Evolutionary conservation across 2,797 vertebrate genomes (phyloP).

Genomic region (Mastacembelus armatus): DNA sequence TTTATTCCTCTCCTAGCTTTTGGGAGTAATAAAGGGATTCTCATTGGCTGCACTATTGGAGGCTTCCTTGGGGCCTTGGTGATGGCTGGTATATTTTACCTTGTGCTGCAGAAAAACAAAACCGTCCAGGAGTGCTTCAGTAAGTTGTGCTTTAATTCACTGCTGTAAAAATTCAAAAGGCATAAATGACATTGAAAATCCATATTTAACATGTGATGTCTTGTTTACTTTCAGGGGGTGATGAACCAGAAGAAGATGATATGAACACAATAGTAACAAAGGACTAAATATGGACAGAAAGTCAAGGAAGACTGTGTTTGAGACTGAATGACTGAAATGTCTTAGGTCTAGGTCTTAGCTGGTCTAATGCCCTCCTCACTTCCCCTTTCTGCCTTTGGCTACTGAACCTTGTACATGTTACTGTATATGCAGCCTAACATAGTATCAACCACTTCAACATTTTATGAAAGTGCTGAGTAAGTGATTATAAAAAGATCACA

Average conservation of each 20-base stretch:
- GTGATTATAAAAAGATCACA: background rate
- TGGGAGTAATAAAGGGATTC: background rate
- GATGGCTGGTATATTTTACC: conserved; percentile 51
- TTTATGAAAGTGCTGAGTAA: background rate
- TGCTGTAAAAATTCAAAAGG: background rate
- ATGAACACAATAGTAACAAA: conserved; percentile 46
- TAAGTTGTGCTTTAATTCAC: conserved; percentile 36
- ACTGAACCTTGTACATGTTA: background rate
- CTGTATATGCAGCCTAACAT: background rate
- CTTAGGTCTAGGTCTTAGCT: no score
- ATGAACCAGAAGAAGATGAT: conserved; percentile 62
- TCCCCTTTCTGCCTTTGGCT: conserved; percentile 1
- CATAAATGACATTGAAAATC: background rate
- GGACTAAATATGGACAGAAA: conserved; percentile 19
- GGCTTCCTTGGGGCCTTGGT: conserved; percentile 68
- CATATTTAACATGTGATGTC: background rate
- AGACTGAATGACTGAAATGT: no score
- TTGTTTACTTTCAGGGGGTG: conserved; percentile 50
- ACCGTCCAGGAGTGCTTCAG: conserved; percentile 56
- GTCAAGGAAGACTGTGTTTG: background rate
- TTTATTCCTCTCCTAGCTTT: conserved; percentile 37
- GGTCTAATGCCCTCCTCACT: no score
- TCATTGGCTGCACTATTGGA: conserved; percentile 67
- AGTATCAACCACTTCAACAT: background rate
- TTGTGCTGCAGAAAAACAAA: conserved; percentile 52